Evolutionary conservation across 2,888 invertebrate species (phyloP).

Genomic region (Geotrupes spiniger): DNA sequence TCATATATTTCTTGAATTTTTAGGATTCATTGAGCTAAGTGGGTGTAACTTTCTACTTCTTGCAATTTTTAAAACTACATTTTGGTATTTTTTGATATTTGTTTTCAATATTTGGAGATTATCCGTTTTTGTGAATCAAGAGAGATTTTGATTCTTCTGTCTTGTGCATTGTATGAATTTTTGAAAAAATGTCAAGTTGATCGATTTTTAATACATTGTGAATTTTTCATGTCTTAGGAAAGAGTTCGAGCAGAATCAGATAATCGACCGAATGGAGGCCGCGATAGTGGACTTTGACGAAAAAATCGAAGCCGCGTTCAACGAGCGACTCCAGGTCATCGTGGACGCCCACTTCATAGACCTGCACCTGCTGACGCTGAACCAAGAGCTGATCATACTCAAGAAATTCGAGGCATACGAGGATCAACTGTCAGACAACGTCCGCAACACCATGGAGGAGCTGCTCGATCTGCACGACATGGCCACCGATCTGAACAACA

Average conservation of each 20-base stretch:
- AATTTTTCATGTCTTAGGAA: too few relatives aligned
- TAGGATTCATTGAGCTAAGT: too few relatives aligned
- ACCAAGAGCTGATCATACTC: slow-evolving; percentile 72
- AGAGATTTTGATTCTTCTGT: too few relatives aligned
- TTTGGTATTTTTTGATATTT: too few relatives aligned
- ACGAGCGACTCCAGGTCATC: slow-evolving; percentile 59
- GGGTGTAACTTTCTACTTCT: too few relatives aligned
- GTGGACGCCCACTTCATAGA: slow-evolving; percentile 60
- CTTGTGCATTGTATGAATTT: too few relatives aligned
- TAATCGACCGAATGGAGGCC: slow-evolving; percentile 59
- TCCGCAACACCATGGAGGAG: slow-evolving; percentile 37
- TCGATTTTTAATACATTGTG: not conserved
- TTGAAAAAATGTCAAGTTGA: too few relatives aligned
- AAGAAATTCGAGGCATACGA: slow-evolving; percentile 72
- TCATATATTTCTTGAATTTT: too few relatives aligned
- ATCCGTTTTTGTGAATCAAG: too few relatives aligned
- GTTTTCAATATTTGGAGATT: too few relatives aligned
- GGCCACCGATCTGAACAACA: slow-evolving; percentile 52
- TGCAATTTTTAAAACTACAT: too few relatives aligned
- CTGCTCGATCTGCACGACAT: slow-evolving; percentile 56
- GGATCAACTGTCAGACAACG: slow-evolving; percentile 56
- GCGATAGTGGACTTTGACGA: slow-evolving; percentile 66
- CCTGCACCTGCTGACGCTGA: slow-evolving; percentile 62
- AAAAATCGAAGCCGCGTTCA: slow-evolving; percentile 55
- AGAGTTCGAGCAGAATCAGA: slow-evolving; percentile 64